Evolutionary conservation across 2,113 vertebrate genomes (phyloP).

Genomic region (Rhinogobius similis): DNA sequence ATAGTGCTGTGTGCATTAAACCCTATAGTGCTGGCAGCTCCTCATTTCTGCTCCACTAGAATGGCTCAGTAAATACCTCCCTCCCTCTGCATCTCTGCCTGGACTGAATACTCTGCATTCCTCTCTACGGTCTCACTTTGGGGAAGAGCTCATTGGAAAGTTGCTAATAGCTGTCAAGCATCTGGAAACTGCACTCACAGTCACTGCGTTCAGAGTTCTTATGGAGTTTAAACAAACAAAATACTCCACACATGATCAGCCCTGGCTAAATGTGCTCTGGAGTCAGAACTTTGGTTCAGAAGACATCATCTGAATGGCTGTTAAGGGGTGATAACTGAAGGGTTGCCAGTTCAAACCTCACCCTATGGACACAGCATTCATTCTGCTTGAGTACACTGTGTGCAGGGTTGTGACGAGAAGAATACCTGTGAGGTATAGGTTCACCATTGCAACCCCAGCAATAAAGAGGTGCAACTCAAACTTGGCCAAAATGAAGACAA

Average conservation of each 20-base stretch:
- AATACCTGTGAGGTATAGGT: too few relatives aligned
- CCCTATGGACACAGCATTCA: too few relatives aligned
- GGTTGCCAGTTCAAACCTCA: too few relatives aligned
- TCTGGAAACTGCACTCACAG: constrained; percentile 5
- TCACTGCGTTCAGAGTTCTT: background rate
- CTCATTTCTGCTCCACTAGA: constrained; percentile 27
- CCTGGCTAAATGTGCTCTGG: background rate
- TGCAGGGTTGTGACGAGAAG: too few relatives aligned
- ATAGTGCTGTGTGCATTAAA: background rate
- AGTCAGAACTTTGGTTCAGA: background rate
- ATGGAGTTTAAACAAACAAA: background rate
- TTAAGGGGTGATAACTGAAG: too few relatives aligned
- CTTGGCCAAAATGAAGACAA: background rate
- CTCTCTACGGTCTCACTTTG: constrained; percentile 6
- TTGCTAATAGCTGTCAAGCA: constrained; percentile 11
- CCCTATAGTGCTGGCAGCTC: constrained; percentile 20
- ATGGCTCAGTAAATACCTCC: constrained; percentile 12
- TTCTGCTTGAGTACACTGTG: too few relatives aligned
- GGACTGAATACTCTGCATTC: constrained; percentile 2
- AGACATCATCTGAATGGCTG: too few relatives aligned
- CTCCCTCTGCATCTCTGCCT: background rate
- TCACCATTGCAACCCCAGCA: too few relatives aligned
- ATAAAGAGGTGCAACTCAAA: too few relatives aligned
- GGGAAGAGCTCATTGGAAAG: constrained; percentile 17
- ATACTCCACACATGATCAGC: background rate